A percentile compares a stretch with the other conserved stretches of the same genome.
Evolutionary conservation across 23 tunicate genomes (phyloP).

Genomic region (Halocynthia aurantium): DNA sequence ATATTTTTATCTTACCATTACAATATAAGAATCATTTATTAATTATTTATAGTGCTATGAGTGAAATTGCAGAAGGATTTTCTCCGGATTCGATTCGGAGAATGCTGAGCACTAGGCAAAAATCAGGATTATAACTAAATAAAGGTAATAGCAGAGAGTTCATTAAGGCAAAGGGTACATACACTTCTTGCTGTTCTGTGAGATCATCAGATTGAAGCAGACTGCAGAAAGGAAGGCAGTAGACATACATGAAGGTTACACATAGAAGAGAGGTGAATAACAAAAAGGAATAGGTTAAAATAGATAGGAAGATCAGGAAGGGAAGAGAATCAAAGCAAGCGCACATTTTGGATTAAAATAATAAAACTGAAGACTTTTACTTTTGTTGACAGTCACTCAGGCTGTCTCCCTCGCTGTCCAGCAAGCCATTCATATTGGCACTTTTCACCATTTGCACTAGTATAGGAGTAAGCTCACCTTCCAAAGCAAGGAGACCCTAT

Average conservation of each 20-base stretch:
- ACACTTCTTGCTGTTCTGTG: constrained; percentile 3
- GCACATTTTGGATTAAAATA: background rate
- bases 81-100: no score
- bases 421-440: constrained; percentile 96
- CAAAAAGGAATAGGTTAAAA: background rate
- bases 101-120: no score
- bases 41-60: no score
- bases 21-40: no score
- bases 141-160: no score
- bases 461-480: constrained; percentile 99
- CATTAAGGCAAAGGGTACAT: no score
- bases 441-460: constrained; percentile 99
- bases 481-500: constrained; percentile 94
- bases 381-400: constrained; percentile 83
- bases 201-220: constrained; percentile 43
- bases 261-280: background rate
- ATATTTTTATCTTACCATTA: no score
- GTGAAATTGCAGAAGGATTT: no score
- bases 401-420: constrained; percentile 94
- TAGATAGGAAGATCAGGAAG: constrained; percentile 12
- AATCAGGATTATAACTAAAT: no score
- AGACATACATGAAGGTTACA: constrained; percentile 6
- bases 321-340: background rate
- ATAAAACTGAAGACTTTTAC: constrained; percentile 26
- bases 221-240: constrained; percentile 9